These are phyloP conservation scores for Xenentodon cancila DNA, from an alignment of 2,797 vertebrate species.

Conservation along the genomic window DNA sequence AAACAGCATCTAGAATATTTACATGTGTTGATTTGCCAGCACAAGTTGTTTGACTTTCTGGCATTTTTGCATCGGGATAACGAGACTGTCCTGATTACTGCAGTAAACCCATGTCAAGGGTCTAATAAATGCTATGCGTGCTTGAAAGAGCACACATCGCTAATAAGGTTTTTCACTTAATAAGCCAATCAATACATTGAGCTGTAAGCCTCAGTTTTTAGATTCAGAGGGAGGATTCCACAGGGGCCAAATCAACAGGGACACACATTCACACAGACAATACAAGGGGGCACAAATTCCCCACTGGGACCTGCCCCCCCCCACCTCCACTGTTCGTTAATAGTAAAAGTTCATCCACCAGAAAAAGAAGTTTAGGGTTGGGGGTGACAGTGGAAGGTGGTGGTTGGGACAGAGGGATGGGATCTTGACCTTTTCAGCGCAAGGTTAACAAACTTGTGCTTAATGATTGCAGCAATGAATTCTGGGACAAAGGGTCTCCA, in stretches of 20 bases:
- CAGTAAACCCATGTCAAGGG: constrained; percentile 40
- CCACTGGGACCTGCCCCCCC: constrained; percentile 33
- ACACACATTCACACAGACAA: constrained; percentile 74
- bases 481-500: constrained; percentile 81
- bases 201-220: constrained; percentile 57
- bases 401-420: constrained; percentile 31
- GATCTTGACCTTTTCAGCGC: constrained; percentile 73
- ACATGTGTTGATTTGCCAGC: constrained; percentile 6
- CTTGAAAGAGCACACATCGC: constrained; percentile 61
- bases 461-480: constrained; percentile 82
- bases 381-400: constrained; percentile 37
- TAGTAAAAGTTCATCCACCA: constrained; percentile 78
- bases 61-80: constrained; percentile 13
- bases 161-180: constrained; percentile 79
- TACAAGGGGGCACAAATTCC: constrained; percentile 63
- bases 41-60: not conserved
- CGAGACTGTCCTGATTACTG: constrained; percentile 20
- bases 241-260: constrained; percentile 71
- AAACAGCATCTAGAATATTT: not conserved
- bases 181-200: constrained; percentile 82
- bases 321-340: constrained; percentile 59
- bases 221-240: constrained; percentile 55
- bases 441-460: constrained; percentile 84
- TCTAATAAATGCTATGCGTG: constrained; percentile 49
- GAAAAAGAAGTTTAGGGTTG: constrained; percentile 59